Conservation (phyloP, 1,140 invertebrate genomes). For the Pollicipes pollicipes region DNA sequence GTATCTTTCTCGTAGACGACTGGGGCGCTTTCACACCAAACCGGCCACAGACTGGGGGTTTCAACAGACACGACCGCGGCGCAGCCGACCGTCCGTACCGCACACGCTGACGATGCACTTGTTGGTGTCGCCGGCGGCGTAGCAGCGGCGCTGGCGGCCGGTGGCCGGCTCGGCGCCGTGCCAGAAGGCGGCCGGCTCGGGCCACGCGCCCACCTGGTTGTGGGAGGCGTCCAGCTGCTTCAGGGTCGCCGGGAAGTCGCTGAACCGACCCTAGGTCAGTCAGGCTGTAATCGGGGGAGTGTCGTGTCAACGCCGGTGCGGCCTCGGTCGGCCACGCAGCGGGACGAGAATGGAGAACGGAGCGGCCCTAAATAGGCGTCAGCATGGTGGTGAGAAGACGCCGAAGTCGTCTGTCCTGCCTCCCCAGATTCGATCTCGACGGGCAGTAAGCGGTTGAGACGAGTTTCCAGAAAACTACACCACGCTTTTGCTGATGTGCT, state of each 20-base stretch:
- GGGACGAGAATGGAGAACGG: too few species aligned
- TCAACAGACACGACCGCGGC: too few species aligned
- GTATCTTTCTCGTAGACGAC: too few species aligned
- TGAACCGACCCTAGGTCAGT: constrained; percentile 62
- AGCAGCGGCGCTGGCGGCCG: neutral
- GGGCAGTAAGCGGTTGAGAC: too few species aligned
- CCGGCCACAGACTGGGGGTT: neutral
- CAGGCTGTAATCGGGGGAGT: constrained; percentile 17
- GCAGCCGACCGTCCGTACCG: too few species aligned
- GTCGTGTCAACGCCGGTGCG: neutral
- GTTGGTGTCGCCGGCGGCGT: neutral
- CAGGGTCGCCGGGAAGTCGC: constrained; percentile 66
- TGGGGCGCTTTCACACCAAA: too few species aligned
- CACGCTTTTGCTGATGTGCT: too few species aligned
- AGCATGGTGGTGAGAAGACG: too few species aligned
- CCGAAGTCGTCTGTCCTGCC: too few species aligned
- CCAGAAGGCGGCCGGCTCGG: constrained; percentile 22
- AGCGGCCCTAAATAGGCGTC: too few species aligned
- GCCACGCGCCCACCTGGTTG: constrained; percentile 78
- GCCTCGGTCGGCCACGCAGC: neutral
- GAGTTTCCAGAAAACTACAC: too few species aligned
- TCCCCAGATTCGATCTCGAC: too few species aligned
- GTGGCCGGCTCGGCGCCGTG: constrained; percentile 11
- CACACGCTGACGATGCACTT: neutral
- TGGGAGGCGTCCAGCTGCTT: constrained; percentile 84